Conservation (phyloP, 2,113 vertebrate genomes). For the Hippocampus barbouri region DNA sequence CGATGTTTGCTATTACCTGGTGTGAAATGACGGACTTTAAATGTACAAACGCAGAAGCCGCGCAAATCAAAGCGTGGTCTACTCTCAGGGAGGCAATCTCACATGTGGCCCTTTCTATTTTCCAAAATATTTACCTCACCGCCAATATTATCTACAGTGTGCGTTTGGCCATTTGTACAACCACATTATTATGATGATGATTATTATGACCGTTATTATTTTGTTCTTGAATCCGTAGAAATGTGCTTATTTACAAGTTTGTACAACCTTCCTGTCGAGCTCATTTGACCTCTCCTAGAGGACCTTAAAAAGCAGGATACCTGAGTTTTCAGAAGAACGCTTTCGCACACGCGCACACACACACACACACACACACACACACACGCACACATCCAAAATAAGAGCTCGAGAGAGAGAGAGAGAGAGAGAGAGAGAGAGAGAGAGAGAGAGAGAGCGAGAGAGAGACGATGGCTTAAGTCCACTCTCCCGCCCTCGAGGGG, state of each 20-base stretch:
- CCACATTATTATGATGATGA: constrained; percentile 8
- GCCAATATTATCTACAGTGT: constrained; percentile 88
- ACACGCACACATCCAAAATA: constrained; percentile 21
- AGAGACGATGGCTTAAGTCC: constrained; percentile 31
- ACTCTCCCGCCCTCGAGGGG: constrained; percentile 28
- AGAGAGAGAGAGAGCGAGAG: not conserved
- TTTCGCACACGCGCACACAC: constrained; percentile 61
- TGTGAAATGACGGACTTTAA: not conserved
- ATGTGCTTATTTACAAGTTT: constrained; percentile 86
- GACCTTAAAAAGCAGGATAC: constrained; percentile 84
- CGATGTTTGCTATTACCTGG: not conserved
- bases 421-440: constrained; percentile 1
- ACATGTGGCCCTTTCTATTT: constrained; percentile 74
- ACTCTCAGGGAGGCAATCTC: constrained; percentile 85
- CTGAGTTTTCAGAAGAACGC: constrained; percentile 87
- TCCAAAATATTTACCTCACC: constrained; percentile 82
- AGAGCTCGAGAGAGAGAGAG: not conserved
- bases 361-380: not conserved
- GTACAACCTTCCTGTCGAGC: constrained; percentile 79
- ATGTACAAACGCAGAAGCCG: not conserved
- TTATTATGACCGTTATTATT: constrained; percentile 67
- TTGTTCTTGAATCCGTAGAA: constrained; percentile 73
- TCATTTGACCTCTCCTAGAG: constrained; percentile 74
- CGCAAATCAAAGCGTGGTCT: constrained; percentile 34
- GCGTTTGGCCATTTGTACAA: constrained; percentile 82